Conservation (phyloP, 2,113 vertebrate species). For the Craseonycteris thonglongyai region DNA sequence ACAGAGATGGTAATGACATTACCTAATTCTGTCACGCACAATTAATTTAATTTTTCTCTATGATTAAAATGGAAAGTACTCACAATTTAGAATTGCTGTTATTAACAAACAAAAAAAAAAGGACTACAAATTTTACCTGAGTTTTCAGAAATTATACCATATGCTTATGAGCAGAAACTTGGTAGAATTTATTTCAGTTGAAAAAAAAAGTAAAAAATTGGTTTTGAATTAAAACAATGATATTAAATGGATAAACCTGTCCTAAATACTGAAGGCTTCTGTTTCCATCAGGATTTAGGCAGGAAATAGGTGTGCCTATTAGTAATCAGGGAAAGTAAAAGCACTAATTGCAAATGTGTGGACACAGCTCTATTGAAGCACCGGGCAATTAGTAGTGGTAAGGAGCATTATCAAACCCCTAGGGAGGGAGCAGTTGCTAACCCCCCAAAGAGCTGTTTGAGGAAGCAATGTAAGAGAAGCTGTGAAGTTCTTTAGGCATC, state of each 20-base stretch:
- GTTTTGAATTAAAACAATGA: background rate
- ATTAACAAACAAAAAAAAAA: too few species aligned
- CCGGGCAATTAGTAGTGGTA: accelerated
- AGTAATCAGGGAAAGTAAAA: background rate
- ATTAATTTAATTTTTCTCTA: conserved; percentile 6
- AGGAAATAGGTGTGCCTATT: background rate
- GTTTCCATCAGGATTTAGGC: background rate
- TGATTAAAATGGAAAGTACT: conserved; percentile 26
- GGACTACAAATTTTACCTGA: conserved; percentile 17
- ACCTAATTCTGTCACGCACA: background rate
- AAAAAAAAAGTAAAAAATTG: background rate
- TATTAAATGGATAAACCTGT: background rate
- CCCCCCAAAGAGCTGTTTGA: background rate
- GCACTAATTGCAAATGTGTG: accelerated
- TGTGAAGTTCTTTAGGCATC: too few species aligned
- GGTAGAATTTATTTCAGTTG: background rate
- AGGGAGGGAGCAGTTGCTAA: background rate
- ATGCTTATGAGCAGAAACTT: background rate
- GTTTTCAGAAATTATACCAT: background rate
- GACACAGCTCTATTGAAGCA: background rate
- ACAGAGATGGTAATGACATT: background rate
- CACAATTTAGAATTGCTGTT: conserved; percentile 9
- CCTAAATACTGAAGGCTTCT: background rate
- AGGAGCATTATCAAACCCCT: accelerated
- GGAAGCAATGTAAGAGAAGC: background rate